Percentiles rank a stretch among this genome's conserved stretches.
Conservation (phyloP, 2,113 vertebrate genomes). For the Vimba vimba region DNA sequence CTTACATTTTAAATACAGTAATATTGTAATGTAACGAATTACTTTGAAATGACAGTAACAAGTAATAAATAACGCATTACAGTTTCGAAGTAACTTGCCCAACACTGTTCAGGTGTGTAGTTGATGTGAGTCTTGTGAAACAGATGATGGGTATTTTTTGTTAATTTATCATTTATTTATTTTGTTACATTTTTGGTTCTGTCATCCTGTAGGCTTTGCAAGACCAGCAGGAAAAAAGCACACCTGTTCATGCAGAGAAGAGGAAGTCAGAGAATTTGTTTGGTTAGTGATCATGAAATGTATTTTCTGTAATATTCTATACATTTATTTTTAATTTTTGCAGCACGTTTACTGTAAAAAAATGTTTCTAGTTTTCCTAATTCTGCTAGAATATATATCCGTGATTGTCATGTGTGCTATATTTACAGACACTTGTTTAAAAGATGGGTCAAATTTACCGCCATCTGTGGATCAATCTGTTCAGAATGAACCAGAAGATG, state of each 20-base stretch:
- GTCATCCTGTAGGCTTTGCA: slow-evolving; percentile 63
- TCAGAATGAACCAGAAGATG: slow-evolving; percentile 71
- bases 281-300: slow-evolving; percentile 64
- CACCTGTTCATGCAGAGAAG: slow-evolving; percentile 58
- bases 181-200: not conserved
- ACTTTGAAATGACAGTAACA: too few species aligned
- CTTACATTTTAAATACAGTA: too few species aligned
- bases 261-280: slow-evolving; percentile 59
- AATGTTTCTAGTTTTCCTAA: too few species aligned
- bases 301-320: not conserved
- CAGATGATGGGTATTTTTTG: not conserved
- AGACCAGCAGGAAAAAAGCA: slow-evolving; percentile 76
- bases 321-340: too few species aligned
- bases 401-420: not conserved
- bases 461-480: slow-evolving; percentile 62
- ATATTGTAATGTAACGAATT: too few species aligned
- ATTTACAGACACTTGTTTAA: slow-evolving; percentile 66
- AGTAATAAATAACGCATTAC: too few species aligned
- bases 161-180: not conserved
- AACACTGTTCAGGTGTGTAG: slow-evolving; percentile 80
- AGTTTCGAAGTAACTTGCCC: too few species aligned
- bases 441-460: slow-evolving; percentile 74
- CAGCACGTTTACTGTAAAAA: too few species aligned
- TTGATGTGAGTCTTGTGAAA: not conserved
- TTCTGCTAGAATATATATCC: not conserved